Conservation (phyloP, 2,888 invertebrate genomes). For the Venusia cambrica region DNA sequence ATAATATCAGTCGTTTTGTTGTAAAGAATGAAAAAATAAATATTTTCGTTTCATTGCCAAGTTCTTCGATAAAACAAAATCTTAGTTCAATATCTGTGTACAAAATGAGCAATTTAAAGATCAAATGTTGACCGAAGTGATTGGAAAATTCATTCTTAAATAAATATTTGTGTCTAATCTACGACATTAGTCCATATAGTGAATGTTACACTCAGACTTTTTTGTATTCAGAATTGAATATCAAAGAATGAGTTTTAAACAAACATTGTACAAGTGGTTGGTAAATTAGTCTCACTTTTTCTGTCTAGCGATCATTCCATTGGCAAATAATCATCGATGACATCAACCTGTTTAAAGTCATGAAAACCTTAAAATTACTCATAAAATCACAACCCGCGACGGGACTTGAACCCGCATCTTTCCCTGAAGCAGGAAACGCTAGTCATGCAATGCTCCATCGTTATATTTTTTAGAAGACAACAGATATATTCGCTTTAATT, state of each 20-base stretch:
- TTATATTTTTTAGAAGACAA: too few relatives aligned
- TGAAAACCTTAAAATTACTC: conserved; percentile 4
- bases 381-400: too few relatives aligned
- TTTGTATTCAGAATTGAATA: neutral
- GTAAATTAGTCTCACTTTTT: conserved; percentile 6
- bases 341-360: conserved; percentile 9
- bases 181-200: too few relatives aligned
- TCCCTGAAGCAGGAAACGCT: too few relatives aligned
- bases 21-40: too few relatives aligned
- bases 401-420: too few relatives aligned
- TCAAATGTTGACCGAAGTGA: conserved; percentile 4
- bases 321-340: conserved; percentile 9
- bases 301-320: conserved; percentile 3
- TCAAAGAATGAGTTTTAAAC: conserved; percentile 2
- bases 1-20: too few relatives aligned
- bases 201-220: neutral
- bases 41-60: too few relatives aligned
- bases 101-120: conserved; percentile 4
- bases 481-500: too few relatives aligned
- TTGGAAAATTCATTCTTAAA: conserved; percentile 1
- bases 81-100: conserved; percentile 3
- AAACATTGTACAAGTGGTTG: conserved; percentile 10
- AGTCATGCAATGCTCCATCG: too few relatives aligned
- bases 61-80: too few relatives aligned
- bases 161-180: too few relatives aligned